These are phyloP conservation scores for Macrobrachium rosenbergii DNA, from an alignment of 1,140 invertebrate genomes.

Conservation along the genomic window DNA sequence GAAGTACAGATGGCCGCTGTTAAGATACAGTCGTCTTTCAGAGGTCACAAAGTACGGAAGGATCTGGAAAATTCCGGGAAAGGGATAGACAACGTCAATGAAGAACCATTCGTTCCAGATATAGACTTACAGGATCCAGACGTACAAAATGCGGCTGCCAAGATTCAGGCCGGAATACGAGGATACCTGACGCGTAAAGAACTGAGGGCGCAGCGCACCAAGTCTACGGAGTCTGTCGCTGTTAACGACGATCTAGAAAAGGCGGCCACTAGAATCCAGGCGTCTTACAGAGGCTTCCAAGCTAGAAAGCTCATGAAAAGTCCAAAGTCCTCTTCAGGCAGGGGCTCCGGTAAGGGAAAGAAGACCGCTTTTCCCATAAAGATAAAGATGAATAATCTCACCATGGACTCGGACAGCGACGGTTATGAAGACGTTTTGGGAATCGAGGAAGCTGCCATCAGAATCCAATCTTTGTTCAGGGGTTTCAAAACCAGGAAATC, in stretches of 20 bases:
- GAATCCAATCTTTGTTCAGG: too few relatives aligned
- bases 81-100: neutral
- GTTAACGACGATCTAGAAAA: neutral
- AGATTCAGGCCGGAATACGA: neutral
- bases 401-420: too few relatives aligned
- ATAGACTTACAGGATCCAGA: neutral
- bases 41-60: conserved; percentile 12
- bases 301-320: neutral
- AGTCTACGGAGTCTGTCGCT: neutral
- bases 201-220: neutral
- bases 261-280: conserved; percentile 34
- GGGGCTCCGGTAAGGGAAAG: neutral
- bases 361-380: neutral
- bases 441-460: too few relatives aligned
- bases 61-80: neutral
- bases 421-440: too few relatives aligned
- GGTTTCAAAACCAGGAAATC: neutral
- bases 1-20: too few relatives aligned
- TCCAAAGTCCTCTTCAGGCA: neutral
- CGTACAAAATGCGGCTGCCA: neutral
- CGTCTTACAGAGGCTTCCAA: conserved; percentile 25
- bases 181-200: neutral
- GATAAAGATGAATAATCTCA: neutral
- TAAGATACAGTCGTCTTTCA: neutral
- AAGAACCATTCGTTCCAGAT: neutral